Evolutionary conservation across 2,113 vertebrate genomes (phyloP).

Genomic region (Ciconia stormi): DNA sequence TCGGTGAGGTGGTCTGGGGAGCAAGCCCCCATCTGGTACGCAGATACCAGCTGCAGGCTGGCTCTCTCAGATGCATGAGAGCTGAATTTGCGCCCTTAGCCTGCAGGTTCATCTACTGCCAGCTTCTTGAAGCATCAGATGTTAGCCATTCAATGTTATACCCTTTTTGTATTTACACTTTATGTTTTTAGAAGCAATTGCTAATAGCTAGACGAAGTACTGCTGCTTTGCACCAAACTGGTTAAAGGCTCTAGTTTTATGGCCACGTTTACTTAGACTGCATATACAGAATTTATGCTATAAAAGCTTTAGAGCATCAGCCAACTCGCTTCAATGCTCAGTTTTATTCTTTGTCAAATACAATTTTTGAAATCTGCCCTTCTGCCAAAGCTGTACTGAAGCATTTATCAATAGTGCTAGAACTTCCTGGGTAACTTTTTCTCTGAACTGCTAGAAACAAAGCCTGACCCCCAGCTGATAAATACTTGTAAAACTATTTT

Average conservation of each 20-base stretch:
- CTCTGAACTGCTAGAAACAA: conserved; percentile 7
- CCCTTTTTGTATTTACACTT: background rate
- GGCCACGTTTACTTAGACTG: background rate
- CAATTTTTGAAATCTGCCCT: background rate
- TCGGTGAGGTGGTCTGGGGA: background rate
- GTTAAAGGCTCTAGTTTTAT: background rate
- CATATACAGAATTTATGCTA: background rate
- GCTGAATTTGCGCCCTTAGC: background rate
- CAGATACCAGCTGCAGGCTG: background rate
- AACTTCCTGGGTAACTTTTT: conserved; percentile 17
- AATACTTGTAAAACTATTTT: background rate
- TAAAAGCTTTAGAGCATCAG: conserved; percentile 38
- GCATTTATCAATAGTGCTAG: conserved; percentile 18
- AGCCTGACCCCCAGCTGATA: background rate
- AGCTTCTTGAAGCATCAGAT: background rate
- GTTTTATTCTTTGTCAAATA: conserved; percentile 7
- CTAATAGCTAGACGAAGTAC: background rate
- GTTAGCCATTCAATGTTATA: background rate
- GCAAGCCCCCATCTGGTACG: background rate
- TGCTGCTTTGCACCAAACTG: conserved; percentile 29
- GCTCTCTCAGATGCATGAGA: background rate
- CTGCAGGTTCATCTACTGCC: background rate
- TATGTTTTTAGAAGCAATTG: background rate
- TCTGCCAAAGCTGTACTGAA: conserved; percentile 37
- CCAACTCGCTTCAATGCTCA: conserved; percentile 34